Base-by-base conservation (phyloP, 2,888 invertebrate species). In the Acanthopleura granulata region DNA sequence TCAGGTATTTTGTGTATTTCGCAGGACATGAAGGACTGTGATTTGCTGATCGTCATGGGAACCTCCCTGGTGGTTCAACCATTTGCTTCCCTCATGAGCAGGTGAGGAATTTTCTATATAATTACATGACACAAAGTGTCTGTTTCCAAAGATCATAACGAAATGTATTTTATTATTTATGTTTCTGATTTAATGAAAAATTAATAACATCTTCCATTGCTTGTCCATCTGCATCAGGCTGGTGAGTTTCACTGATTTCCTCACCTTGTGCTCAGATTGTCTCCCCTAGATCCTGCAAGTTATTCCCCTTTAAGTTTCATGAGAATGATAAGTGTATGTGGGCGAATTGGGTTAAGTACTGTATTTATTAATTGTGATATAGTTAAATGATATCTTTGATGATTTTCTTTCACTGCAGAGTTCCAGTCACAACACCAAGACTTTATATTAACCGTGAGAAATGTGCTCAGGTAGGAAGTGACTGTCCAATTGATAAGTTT, bases 41-140 rank as follows among this genome's bases (percentile, higher is more conserved):
- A 98, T 91, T 92, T 98, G 85, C 92, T 99, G 30, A 95, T 99
- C 75, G 95, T 99, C 40, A 95, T 99, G 94, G 98, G 98, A 0
- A 97, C 98, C 0, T 98, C 97, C 0, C 92, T 98, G 77, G 95
- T 94, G 83, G 98, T 99, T 0, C 96, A 97, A 85, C 98, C 98
- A 0, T 98, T 98, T 91, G 97, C 97, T 0, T 95, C 96, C 0
- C 92, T 98, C 9, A 92, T 80, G 4, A 74, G 72, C 86, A 93
- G 93, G 95, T 95, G 91, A 91, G 91, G 4, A 40, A 40, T 40
- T 40, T 40, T 40, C 40, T 40, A 9, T n/a, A n/a, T 40, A 40
- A 40, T 40, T 40, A 40, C 40, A 6, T 40, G 4, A 40, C 40
- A 40, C 3, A n/a, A n/a, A n/a, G n/a, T n/a, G n/a, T n/a, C 9